Evolutionary conservation across 92 coral and sea anemone genomes (phyloP), one percentile per base, ranked within the genome.

Genomic region (Blastomussa wellsi): DNA sequence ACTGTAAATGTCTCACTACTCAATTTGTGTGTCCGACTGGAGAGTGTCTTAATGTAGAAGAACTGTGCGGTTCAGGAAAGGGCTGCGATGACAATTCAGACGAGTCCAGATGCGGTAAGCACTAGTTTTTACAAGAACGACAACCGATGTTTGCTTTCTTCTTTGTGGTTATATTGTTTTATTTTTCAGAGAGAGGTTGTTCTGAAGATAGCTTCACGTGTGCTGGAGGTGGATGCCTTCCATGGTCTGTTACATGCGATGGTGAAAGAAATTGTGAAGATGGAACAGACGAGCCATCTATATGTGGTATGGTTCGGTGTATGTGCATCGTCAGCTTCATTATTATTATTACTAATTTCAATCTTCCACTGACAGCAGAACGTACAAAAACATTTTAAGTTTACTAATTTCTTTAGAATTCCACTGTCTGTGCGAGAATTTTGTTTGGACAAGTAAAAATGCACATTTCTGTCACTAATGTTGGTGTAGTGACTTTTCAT

Each of bases 181-280:
- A 12, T 47, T 26, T 37, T 74, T 4, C 19, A 82, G 86, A 31
- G 33, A 28, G 36, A 37, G 33, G 52, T 38, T 93, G 93, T 51
- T 70, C 90, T 29, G 73, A 72, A 55, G 74, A 82, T 76, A 26
- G 82, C 17, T 94, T 89, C 76, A 88, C 89, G 22, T 94, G 98
- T 76, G 85, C 93, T 2, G 90, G 91, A 62, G 96, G 98, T 22
- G 86, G 84, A 31, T 96, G 98, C 41, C 41, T 94, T 44, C 53
- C 87, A 0, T 85, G 88, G 90, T 82, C 89, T 32, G 70, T 84
- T 24, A 94, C 98, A n/a, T 96, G 98, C 72, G 87, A 87, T 83
- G 78, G 53, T n/a, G 74, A 90, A 39, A 49, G 42, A 29, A 72
- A 36, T 35, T 96, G 98, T 53, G 92, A 90, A 69, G 98, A 96